Evolutionary conservation across 2,888 invertebrate genomes (phyloP), one percentile per base, ranked within the genome.

Genomic region (Orthosia gracilis): DNA sequence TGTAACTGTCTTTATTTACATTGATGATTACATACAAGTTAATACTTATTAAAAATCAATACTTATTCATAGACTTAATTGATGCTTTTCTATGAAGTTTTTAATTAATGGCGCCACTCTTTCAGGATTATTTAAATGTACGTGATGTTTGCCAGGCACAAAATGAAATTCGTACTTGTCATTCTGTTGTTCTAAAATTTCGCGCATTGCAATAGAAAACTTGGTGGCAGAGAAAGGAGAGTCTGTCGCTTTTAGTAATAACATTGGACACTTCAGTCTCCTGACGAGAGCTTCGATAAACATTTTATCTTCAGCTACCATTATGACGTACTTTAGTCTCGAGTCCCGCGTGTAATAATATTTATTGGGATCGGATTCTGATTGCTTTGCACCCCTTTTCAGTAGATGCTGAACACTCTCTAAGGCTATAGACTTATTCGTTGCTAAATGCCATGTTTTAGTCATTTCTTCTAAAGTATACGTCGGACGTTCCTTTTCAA

Each of bases 91-190:
- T 69, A 98, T 94, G 89, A 98, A 98, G 3, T 97, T 93, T 83
- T 96, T 94, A 31, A 98, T 96, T 58, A 97, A 89, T 4, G 96
- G 95, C 1, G 97, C 97, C 26, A 98, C 92, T 79, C 89, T 91
- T 87, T 97, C 96, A 3, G 98, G 97, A 82, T 97, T 95, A 83
- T 97, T 98, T 75, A 98, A 96, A 94, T 98, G 98, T 18, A 97
- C 96, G 91, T 98, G 98, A 94, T 98, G 98, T 4, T 97, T 97
- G 0, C 98, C 98, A 17, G 97, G 96, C 1, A 98, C 94, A 77
- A 96, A 95, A 73, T 97, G 96, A 79, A 96, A 96, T 88, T 97
- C 97, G 85, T 97, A 98, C 64, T 97, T 94, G 0, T 94, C 93
- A 86, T 97, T 97, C 80, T 88, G 96, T 73, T 94, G 92, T 73